Percentiles rank a stretch among this genome's conserved stretches.
Evolutionary conservation across 2,888 invertebrate species (phyloP).

Genomic region (Cosmia trapezina): DNA sequence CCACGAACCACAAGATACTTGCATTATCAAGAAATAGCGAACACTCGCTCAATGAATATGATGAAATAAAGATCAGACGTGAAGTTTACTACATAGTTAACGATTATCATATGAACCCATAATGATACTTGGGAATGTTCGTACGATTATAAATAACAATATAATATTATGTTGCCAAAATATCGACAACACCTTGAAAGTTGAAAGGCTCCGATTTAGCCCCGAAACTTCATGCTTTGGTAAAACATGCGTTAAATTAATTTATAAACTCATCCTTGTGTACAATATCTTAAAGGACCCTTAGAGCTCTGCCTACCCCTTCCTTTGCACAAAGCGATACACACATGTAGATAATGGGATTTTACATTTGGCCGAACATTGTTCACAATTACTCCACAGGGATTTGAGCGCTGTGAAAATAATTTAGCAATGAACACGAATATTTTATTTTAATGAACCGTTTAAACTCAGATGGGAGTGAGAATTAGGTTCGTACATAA

Average conservation of each 20-base stretch:
- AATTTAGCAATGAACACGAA: slow-evolving; percentile 59
- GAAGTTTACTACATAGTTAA: not conserved
- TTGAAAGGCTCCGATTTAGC: not conserved
- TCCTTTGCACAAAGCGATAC: slow-evolving; percentile 37
- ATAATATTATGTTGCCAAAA: not conserved
- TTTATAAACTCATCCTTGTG: slow-evolving; percentile 38
- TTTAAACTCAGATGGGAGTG: slow-evolving; percentile 46
- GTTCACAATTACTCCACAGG: slow-evolving; percentile 64
- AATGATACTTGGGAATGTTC: not conserved
- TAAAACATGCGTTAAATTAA: slow-evolving; percentile 30
- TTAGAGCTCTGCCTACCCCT: slow-evolving; percentile 26
- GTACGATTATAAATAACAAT: not conserved
- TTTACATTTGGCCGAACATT: slow-evolving; percentile 63
- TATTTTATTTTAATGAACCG: slow-evolving; percentile 63
- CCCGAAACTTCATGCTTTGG: not conserved
- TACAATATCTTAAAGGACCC: slow-evolving; percentile 48
- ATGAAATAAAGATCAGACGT: not conserved
- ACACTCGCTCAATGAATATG: not conserved
- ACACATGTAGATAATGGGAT: slow-evolving; percentile 62
- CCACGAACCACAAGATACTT: not conserved
- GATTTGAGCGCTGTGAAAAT: slow-evolving; percentile 60
- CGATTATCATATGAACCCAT: not conserved
- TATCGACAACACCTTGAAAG: not conserved
- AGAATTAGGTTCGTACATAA: slow-evolving; percentile 33
- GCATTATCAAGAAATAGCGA: too few relatives aligned